These are phyloP conservation scores for Garrulus glandarius DNA, from an alignment of 2,797 vertebrate genomes.

Conservation along the genomic window DNA sequence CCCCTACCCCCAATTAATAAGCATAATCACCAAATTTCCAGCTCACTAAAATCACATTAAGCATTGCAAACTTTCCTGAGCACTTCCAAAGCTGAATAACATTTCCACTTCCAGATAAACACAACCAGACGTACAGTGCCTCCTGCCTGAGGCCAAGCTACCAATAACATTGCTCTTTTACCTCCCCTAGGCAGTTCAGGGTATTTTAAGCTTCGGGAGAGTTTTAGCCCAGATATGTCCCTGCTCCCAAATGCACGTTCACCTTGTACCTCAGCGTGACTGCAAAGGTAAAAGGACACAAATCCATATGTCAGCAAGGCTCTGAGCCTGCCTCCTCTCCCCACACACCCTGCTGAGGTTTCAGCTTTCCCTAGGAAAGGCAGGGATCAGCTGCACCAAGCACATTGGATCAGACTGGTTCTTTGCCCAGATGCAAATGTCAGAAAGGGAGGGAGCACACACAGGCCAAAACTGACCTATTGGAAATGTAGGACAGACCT, in stretches of 20 bases:
- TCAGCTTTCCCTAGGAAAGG: background rate
- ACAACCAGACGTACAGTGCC: background rate
- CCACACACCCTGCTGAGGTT: rapidly evolving
- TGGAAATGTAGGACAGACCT: background rate
- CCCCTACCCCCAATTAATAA: background rate
- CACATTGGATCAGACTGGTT: background rate
- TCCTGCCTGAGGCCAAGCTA: background rate
- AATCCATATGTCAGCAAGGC: rapidly evolving
- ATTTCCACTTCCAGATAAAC: background rate
- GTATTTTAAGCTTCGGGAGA: background rate
- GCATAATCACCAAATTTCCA: background rate
- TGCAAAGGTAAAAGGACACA: background rate
- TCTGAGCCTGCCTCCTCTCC: background rate
- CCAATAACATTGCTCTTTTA: background rate
- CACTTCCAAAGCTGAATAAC: background rate
- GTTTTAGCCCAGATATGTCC: background rate
- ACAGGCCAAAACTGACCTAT: background rate
- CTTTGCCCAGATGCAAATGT: background rate
- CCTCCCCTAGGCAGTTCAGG: background rate
- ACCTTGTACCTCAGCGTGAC: background rate
- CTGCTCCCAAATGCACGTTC: background rate
- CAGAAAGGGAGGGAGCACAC: background rate
- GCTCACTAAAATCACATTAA: background rate
- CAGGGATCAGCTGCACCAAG: background rate
- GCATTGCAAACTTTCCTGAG: background rate